phyloP scores from a whole-genome alignment of 2,888 invertebrate species.

The Luperina testacea region DNA sequence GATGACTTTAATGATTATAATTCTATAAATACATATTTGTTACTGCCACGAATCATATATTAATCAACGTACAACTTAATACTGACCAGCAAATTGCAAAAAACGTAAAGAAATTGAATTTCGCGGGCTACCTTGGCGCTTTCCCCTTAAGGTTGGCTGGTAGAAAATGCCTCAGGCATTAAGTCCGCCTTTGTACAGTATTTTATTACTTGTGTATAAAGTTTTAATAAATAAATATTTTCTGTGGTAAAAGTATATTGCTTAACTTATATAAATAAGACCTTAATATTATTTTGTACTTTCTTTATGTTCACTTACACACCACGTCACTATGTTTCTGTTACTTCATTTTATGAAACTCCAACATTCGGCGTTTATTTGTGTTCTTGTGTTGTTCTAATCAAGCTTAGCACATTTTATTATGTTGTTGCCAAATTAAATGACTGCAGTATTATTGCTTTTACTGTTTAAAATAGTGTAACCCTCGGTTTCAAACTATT shows the following conservation, averaged over 20 bases:
- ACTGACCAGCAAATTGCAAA: too few species aligned
- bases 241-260: constrained; percentile 11
- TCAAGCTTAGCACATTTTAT: constrained; percentile 27
- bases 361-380: neutral
- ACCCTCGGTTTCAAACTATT: constrained; percentile 6
- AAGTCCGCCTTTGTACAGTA: neutral
- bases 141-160: neutral
- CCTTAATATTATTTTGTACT: constrained; percentile 8
- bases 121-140: too few species aligned
- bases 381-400: constrained; percentile 14
- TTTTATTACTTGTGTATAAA: neutral
- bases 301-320: constrained; percentile 46
- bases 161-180: neutral
- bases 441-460: constrained; percentile 28
- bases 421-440: constrained; percentile 22
- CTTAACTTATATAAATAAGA: constrained; percentile 28
- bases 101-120: too few species aligned
- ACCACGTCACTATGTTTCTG: constrained; percentile 41
- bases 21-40: too few species aligned
- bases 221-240: neutral
- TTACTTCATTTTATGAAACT: neutral
- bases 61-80: too few species aligned
- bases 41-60: too few species aligned
- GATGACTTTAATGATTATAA: too few species aligned
- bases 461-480: constrained; percentile 1